Evolutionary conservation across 2,113 vertebrate genomes (phyloP), one percentile per base, ranked within the genome.

Genomic region (Vulpes ferrilata): DNA sequence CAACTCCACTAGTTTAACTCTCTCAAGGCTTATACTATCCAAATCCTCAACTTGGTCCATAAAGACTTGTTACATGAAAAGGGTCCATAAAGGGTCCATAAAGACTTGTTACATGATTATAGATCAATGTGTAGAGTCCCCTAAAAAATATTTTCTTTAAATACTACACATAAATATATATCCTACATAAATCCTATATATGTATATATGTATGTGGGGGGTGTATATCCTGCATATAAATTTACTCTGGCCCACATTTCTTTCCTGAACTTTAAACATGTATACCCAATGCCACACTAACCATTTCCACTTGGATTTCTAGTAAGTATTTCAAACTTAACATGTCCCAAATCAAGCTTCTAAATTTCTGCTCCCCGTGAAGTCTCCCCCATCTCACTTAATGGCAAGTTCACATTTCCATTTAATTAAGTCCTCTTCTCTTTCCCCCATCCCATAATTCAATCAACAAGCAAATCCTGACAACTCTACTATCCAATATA

Each of bases 321-420:
- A 95, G 35, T 16, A 78, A 15, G 12, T 88, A 79, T 88, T 92
- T 95, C 79, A 89, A 93, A 97, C 35, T 78, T 73, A 85, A 64
- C n/a, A 79, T 35, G 27, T 79, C 32, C 53, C 65, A 89, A 93
- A 60, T 78, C 69, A 93, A 93, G 62, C 27, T 93, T 85, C 64
- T 64, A 85, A 62, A 90, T 85, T 85, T 93, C n/a, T 79, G 86
- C 15, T 76, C 5, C 60, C 69, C n/a, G 60, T 59, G 80, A 85
- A 62, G 25, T 71, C 32, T 85, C 55, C 32, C 5, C 5, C 53
- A 55, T 84, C 20, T 89, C 60, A 93, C 59, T 89, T 53, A 89
- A 83, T 32, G 48, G 38, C 55, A 84, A 79, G 20, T 60, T 30
- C 13, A 93, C 11, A 71, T 43, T 93, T 84, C 30, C 32, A 78